Evolutionary conservation across 2,888 invertebrate species (phyloP), one percentile per base, ranked within the genome.

Genomic region (Teinopalpus imperialis): DNA sequence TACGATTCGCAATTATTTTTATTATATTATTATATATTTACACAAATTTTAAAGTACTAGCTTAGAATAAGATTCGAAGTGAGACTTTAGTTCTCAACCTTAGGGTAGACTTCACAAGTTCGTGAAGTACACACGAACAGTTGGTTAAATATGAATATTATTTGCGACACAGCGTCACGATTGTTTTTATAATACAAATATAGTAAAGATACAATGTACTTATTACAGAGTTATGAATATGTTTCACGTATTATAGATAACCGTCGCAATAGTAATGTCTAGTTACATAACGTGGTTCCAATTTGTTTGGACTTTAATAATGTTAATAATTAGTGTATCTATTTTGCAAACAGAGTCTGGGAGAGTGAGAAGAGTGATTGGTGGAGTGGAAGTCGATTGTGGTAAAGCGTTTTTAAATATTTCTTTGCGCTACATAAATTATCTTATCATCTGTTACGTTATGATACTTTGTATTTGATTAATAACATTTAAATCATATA

Each of bases 281-380:
- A 18, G 3, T 43, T 41, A 42, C 13, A 36, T 21, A 36, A 44
- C 31, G 20, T 21, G 20, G 31, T 3, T 37, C 2, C 37, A 31
- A 20, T 27, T 8, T n/a, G 4, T 32, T 40, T 31, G 32, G 7
- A 32, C 14, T 27, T 2, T 32, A 14, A 34, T 9, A 26, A 27
- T 45, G 5, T 45, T 45, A 30, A 14, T 44, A 9, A 9, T 32
- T 13, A 24, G 42, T 63, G 32, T 55, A 48, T 55, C 44, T 59
- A 45, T 59, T 61, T 52, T 20, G 21, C 5, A 9, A 42, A 41
- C 54, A 37, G 54, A 63, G 31, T 54, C 65, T 47, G 57, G 68
- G 26, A 75, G 87, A 65, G 63, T 82, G 14, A 86, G 78, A 58
- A 66, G 87, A 62, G 74, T 87, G 29, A 60, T 86, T 41, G 75